Base-by-base conservation (phyloP, 2,797 vertebrate species). In the Ctenopoma multispine region DNA sequence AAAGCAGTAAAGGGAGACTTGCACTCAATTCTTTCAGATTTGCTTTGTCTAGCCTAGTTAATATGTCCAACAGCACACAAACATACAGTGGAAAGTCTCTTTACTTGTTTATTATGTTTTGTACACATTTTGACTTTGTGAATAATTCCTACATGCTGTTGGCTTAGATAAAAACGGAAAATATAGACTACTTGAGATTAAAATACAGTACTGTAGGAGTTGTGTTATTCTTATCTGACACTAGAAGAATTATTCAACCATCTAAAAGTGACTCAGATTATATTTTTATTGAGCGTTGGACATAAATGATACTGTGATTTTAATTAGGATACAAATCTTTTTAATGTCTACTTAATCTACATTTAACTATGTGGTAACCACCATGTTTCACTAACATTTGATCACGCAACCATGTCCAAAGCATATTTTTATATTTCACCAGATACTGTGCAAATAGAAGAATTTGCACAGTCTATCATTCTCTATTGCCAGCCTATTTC, bases 391-490 rank as follows among this genome's bases (percentile, higher is more conserved):
- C 20, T 47, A 9, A 41, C 3, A 29, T 6, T 20, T 13, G 5
- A 17, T 43, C 14, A 15, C 40, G 14, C 2, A 41, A 41, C 14
- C 14, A 40, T 40, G 11, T 29, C 27, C 27, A 29, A 29, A 29
- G 27, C 27, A 29, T 29, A 29, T 40, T 40, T 40, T 40, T 40
- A 40, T 4, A 4, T 29, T 29, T 5, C 75, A 55, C 43, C 66
- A 72, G 73, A 87, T 77, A 77, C 64, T 34, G 48, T 47, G 47
- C 61, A 60, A 77, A 78, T 41, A 51, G 55, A 75, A 60, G 66
- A 60, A 59, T 63, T 54, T 9, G 48, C 54, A 51, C 41, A 55
- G 57, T 65, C n/a, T n/a, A n/a, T n/a, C n/a, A n/a, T n/a, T n/a
- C 55, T 67, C 29, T 40, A 44, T 24, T 56, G n/a, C 36, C 41